phyloP scores from a whole-genome alignment of 2,888 invertebrate species.

The Uloborus plumipes region DNA sequence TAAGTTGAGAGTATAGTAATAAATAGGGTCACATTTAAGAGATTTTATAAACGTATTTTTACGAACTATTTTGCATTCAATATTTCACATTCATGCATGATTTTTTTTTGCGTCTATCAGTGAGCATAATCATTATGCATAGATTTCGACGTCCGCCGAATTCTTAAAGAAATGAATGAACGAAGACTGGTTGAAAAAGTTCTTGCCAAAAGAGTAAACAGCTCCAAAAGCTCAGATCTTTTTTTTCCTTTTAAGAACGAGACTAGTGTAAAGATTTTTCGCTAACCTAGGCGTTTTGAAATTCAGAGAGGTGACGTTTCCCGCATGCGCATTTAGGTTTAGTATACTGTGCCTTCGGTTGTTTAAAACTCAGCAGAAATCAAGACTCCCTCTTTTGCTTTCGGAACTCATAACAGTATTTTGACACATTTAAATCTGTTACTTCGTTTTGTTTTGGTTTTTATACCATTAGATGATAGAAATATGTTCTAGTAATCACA shows the following conservation, averaged over 20 bases:
- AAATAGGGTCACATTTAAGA: constrained; percentile 37
- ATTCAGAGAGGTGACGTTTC: not conserved
- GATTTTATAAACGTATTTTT: constrained; percentile 50
- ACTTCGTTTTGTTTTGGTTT: no score
- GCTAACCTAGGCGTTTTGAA: constrained; percentile 37
- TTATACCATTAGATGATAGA: no score
- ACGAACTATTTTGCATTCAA: constrained; percentile 39
- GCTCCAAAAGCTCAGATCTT: not conserved
- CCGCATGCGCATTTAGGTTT: constrained; percentile 17
- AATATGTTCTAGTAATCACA: no score
- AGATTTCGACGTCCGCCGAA: constrained; percentile 56
- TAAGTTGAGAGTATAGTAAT: constrained; percentile 23
- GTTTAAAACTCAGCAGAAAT: no score
- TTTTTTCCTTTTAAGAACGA: constrained; percentile 8
- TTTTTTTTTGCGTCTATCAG: constrained; percentile 34
- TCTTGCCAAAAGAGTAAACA: constrained; percentile 37
- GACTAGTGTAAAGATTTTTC: constrained; percentile 15
- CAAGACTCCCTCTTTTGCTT: no score
- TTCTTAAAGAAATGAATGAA: constrained; percentile 22
- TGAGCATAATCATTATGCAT: constrained; percentile 47
- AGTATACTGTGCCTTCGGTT: no score
- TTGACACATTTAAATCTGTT: no score
- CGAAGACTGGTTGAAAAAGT: constrained; percentile 21
- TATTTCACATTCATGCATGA: constrained; percentile 34
- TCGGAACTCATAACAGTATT: no score